Conservation (phyloP, 2,888 invertebrate genomes). For the Archips crataeganus region DNA sequence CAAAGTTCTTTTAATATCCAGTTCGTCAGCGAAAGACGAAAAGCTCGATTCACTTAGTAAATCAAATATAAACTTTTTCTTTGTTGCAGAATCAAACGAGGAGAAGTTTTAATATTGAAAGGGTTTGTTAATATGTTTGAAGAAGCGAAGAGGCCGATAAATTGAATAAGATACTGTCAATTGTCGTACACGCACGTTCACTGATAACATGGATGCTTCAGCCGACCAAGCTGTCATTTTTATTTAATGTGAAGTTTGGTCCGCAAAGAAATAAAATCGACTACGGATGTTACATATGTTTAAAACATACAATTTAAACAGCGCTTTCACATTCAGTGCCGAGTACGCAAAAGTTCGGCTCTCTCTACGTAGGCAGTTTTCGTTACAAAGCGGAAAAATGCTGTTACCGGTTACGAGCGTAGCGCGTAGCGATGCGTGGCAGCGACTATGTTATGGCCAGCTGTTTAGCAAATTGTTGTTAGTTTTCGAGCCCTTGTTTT, state of each 20-base stretch:
- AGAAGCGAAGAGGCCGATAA: neutral
- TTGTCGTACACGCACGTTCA: neutral
- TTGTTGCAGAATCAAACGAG: neutral
- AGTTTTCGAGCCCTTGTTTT: neutral
- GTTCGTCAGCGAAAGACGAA: neutral
- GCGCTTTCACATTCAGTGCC: neutral
- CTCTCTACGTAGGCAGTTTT: no score
- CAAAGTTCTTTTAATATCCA: neutral
- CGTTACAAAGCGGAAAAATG: no score
- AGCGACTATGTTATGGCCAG: no score
- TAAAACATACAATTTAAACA: neutral
- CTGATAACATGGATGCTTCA: neutral
- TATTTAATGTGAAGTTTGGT: neutral
- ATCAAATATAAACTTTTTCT: conserved; percentile 5
- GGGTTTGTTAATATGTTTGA: neutral
- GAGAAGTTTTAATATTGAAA: neutral
- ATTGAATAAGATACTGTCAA: neutral
- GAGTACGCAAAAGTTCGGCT: no score
- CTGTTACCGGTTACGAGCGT: no score
- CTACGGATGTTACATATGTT: neutral
- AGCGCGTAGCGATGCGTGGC: no score
- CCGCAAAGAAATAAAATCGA: neutral
- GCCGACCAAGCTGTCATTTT: neutral
- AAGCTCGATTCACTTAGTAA: conserved; percentile 1
- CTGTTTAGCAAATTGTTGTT: neutral